Evolutionary conservation across 2,888 invertebrate species (phyloP).

Genomic region (Nycteola revayana): DNA sequence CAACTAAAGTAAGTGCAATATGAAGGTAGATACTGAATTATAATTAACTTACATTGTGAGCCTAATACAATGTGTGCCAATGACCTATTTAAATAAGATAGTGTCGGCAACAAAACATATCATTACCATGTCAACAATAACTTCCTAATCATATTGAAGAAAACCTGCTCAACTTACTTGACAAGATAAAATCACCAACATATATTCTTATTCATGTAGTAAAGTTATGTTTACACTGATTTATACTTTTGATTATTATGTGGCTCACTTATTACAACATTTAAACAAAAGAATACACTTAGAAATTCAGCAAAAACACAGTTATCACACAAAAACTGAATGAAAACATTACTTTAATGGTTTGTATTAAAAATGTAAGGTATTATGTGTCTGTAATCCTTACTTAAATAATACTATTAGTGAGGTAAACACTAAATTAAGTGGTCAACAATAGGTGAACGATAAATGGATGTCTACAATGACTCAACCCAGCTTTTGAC

Average conservation of each 20-base stretch:
- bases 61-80: constrained; percentile 4
- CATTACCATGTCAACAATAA: neutral
- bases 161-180: constrained; percentile 2
- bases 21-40: no score
- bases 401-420: constrained; percentile 23
- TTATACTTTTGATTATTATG: constrained; percentile 17
- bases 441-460: constrained; percentile 59
- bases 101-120: neutral
- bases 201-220: no score
- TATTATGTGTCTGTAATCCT: constrained; percentile 7
- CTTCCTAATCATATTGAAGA: constrained; percentile 2
- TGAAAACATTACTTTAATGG: constrained; percentile 26
- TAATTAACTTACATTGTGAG: no score
- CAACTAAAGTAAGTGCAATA: no score
- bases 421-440: constrained; percentile 51
- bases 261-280: constrained; percentile 20
- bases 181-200: neutral
- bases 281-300: constrained; percentile 28
- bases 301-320: constrained; percentile 8
- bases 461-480: no score
- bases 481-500: constrained; percentile 81
- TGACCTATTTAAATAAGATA: constrained; percentile 16
- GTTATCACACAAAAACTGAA: constrained; percentile 17
- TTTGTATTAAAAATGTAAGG: constrained; percentile 13
- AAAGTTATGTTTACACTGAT: constrained; percentile 7